Evolutionary conservation across 1,140 invertebrate species (phyloP), one percentile per base, ranked within the genome.

Genomic region (Pogonognathellus flavescens): DNA sequence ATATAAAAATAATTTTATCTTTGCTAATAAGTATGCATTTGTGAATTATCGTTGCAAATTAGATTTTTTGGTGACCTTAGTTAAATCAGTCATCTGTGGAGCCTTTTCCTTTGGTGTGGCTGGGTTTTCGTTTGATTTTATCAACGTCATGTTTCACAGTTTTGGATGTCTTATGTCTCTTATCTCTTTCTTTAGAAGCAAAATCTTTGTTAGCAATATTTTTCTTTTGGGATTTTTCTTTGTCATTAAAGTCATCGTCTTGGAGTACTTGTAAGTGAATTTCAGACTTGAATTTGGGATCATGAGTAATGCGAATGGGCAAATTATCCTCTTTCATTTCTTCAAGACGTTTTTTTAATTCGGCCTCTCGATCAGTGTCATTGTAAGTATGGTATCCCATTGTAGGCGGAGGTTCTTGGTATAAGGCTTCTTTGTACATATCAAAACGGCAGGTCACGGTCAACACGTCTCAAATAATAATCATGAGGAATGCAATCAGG

Each of bases 401-500:
- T 14, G 49, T 6, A 41, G 31, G 2, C 20, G 49, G 82, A 16
- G 41, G 82, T 31, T 70, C 41, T 10, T 50, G 13, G 70, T 72
- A 52, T 0, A 84, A 11, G 5, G 82, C 82, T 81, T 87, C 86
- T 18, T 80, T 83, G 49, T 87, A 87, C 11, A 87, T 25, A 16
- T 80, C 81, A 18, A n/a, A 87, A 81, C 1, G 84, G 86, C 22
- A 80, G 76, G 18, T 82, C 25, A 25, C 83, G n/a, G 11, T 60
- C 82, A 14, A 84, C 60, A 41, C 82, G 60, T 25, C 41, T 14
- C n/a, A 88, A 25, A 80, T 66, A 88, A 52, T 55, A 83, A 4
- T 86, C 80, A 62, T 88, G 86, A 22, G 88, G 86, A 49, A 88
- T 66, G 52, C 88, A 88, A 52, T 85, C 82, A 7, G 88, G 88